Percentiles rank a stretch among this genome's conserved stretches.
These are phyloP conservation scores for Bugulina stolonifera DNA, from an alignment of 2,888 invertebrate genomes.

Conservation along the genomic window DNA sequence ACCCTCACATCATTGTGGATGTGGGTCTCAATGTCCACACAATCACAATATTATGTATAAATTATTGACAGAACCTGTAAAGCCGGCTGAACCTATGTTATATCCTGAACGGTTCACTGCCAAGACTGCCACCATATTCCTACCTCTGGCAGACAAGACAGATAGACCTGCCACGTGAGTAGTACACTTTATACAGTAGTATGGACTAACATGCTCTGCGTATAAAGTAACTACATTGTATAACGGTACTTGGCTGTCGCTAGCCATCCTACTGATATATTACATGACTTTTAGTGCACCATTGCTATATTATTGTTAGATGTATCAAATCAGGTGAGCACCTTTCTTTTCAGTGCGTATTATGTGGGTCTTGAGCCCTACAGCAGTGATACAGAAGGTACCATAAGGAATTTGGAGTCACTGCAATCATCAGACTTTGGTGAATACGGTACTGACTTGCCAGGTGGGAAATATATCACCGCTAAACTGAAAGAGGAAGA, in stretches of 20 bases:
- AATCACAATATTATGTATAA: no score
- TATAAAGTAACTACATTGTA: no score
- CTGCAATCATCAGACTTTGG: background rate
- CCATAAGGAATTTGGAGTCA: background rate
- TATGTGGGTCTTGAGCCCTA: background rate
- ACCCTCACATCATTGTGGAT: no score
- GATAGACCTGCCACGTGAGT: conserved; percentile 7
- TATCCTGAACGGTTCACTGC: background rate
- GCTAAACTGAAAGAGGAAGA: conserved; percentile 68
- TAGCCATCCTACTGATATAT: no score
- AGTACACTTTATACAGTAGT: no score
- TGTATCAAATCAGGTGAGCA: no score
- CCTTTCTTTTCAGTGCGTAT: conserved; percentile 23
- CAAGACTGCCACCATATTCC: background rate
- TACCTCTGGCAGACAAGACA: background rate
- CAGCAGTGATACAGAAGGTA: no score
- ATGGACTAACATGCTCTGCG: no score
- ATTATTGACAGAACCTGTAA: background rate
- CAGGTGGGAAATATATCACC: conserved; percentile 71
- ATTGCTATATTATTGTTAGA: no score
- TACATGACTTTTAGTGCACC: no score
- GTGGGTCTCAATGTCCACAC: no score
- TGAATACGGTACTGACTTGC: conserved; percentile 58
- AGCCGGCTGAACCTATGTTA: background rate
- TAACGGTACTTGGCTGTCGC: no score